Percentiles rank a stretch among this genome's conserved stretches.
These are phyloP conservation scores for Eilema sororculum DNA, from an alignment of 2,888 invertebrate species.

Conservation along the genomic window DNA sequence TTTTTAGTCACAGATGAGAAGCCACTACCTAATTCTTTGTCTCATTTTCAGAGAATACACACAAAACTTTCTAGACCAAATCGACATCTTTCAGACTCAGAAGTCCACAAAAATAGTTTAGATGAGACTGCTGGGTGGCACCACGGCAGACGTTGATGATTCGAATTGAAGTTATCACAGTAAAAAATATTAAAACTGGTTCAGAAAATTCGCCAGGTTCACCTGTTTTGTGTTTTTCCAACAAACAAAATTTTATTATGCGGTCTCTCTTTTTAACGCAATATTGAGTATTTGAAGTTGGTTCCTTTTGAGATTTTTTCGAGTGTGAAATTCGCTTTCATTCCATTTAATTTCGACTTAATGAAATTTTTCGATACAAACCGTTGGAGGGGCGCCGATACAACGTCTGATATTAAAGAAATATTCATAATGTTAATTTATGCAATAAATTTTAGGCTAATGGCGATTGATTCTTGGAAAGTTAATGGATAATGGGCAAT, in stretches of 20 bases:
- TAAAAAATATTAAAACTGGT: neutral
- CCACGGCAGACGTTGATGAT: neutral
- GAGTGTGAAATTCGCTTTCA: constrained; percentile 79
- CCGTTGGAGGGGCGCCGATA: constrained; percentile 48
- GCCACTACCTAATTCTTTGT: too few species aligned
- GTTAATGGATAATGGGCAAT: neutral
- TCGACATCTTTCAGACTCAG: too few species aligned
- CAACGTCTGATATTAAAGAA: constrained; percentile 54
- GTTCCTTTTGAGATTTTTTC: constrained; percentile 77
- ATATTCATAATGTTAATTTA: constrained; percentile 68
- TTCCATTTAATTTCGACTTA: constrained; percentile 77
- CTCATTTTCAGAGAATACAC: neutral
- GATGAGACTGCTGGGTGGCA: neutral
- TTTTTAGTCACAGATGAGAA: too few species aligned
- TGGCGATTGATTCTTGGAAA: constrained; percentile 10
- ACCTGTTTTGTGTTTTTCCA: constrained; percentile 42
- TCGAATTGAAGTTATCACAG: neutral
- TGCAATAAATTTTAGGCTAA: constrained; percentile 55
- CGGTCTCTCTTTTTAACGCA: constrained; percentile 74
- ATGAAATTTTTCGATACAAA: constrained; percentile 77
- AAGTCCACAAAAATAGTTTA: neutral
- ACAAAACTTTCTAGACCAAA: neutral
- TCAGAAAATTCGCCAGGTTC: constrained; percentile 35
- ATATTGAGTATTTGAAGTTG: constrained; percentile 74
- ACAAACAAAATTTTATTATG: constrained; percentile 77